Base-by-base conservation (phyloP, 2,113 vertebrate genomes). In the Hiodon tergisus region DNA sequence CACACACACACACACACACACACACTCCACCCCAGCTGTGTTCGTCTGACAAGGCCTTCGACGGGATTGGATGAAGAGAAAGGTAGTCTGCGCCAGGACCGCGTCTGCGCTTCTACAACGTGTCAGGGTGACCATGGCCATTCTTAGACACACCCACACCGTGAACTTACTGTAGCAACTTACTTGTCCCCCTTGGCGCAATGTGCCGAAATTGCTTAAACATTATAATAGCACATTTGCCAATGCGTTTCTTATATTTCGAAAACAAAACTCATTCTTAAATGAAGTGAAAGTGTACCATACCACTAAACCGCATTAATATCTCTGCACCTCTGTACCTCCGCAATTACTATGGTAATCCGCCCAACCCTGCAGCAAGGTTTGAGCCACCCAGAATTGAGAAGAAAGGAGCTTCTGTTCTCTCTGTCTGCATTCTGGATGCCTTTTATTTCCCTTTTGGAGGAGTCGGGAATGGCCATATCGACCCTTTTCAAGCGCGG, bases 11-110 rank as follows among this genome's bases (percentile, higher is more conserved):
- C 31, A 31, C 31, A 31, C 31, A 31, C 31, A 31, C 31, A 31
- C 31, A 31, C 31, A 31, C 31, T 31, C 31, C 31, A 31, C 31
- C 31, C 31, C 31, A 31, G 31, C 63, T 48, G 4, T 3, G 57
- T 5, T 53, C 8, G 11, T 55, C 80, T 76, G 81, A 62, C 82
- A 84, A 76, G 76, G 79, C 75, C 79, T 31, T 8, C 58, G 77
- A 69, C 78, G 77, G 58, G 72, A 62, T 70, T 16, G 60, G 68
- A 66, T 66, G 73, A 76, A 67, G 68, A 77, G 74, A 61, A 82
- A 78, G n/a, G n/a, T n/a, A n/a, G n/a, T n/a, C n/a, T n/a, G n/a
- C 74, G 77, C 63, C 17, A 70, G 73, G 70, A 55, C 58, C 14
- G 13, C 58, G 16, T 11, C 57, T 57, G 51, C 50, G 46, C 55